These are phyloP conservation scores for Acleris sparsana DNA, from an alignment of 2,888 invertebrate species.

Conservation along the genomic window DNA sequence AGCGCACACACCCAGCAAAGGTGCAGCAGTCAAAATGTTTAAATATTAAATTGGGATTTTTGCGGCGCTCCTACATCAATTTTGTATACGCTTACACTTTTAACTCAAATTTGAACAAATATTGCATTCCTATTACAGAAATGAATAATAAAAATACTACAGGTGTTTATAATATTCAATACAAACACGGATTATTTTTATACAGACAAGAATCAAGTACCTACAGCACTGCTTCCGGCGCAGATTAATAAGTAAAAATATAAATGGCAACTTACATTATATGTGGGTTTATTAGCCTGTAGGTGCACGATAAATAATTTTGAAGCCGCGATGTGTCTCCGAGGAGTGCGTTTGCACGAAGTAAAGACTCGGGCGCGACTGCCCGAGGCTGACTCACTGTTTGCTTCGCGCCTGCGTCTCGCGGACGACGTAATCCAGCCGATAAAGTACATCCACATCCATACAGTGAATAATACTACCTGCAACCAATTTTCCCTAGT, in stretches of 20 bases:
- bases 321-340: slow-evolving; percentile 28
- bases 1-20: no score
- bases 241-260: not conserved
- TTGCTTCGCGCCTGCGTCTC: slow-evolving; percentile 46
- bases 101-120: no score
- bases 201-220: no score
- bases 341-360: slow-evolving; percentile 53
- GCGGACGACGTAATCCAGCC: not conserved
- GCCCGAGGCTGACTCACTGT: slow-evolving; percentile 52
- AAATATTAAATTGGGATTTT: no score
- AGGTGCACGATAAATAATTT: slow-evolving; percentile 8
- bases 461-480: slow-evolving; percentile 10
- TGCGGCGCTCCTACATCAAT: no score
- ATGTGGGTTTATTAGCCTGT: not conserved
- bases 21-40: no score
- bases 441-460: slow-evolving; percentile 2
- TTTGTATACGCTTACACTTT: no score
- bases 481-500: slow-evolving; percentile 3
- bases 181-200: no score
- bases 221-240: no score
- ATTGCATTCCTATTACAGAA: no score
- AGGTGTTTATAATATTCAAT: no score
- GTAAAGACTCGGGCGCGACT: slow-evolving; percentile 50
- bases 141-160: no score
- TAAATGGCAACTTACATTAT: slow-evolving; percentile 10